Base-by-base conservation (phyloP, 2,113 vertebrate genomes). In the Sinocyclocheilus anshuiensis region DNA sequence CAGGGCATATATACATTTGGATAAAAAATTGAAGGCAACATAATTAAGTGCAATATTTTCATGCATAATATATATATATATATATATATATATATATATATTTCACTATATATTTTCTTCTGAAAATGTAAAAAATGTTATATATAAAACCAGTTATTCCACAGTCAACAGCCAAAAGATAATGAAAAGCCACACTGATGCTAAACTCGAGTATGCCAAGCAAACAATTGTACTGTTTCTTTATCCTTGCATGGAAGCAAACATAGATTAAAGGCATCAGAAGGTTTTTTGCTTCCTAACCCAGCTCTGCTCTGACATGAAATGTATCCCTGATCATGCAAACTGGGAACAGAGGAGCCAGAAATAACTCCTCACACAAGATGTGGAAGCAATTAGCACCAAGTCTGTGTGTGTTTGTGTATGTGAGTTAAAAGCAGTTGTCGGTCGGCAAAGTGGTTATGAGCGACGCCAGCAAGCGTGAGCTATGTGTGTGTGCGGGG, bases 291-390 rank as follows among this genome's bases (percentile, higher is more conserved):
- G 90, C 92, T 92, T 89, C 92, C 57, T 87, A 89, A 93, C 92
- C 91, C 71, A 61, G 87, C 91, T 91, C 95, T 94, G 95, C 96
- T 96, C 96, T 95, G 96, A 95, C 94, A 94, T 95, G 95, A 96
- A 96, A 95, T 95, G 92, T 95, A 93, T 94, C 92, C 94, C 94
- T 92, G 94, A 95, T 93, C 94, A 94, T 94, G 92, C 45, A 93
- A 96, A 94, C 91, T 90, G 91, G 93, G 93, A 96, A 95, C 92
- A 89, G 94, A 95, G 93, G 90, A 94, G 94, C 96, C 96, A 96
- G 95, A 96, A 98, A 97, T 96, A 98, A 96, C 96, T 96, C 94
- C 94, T 92, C 96, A 95, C 96, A 95, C 94, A 95, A 95, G 96
- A 96, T 95, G 94, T 95, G 94, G 94, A 96, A 97, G 93, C 96